Conservation (phyloP, 1,140 invertebrate genomes). For the Drosophila baimaii region DNA sequence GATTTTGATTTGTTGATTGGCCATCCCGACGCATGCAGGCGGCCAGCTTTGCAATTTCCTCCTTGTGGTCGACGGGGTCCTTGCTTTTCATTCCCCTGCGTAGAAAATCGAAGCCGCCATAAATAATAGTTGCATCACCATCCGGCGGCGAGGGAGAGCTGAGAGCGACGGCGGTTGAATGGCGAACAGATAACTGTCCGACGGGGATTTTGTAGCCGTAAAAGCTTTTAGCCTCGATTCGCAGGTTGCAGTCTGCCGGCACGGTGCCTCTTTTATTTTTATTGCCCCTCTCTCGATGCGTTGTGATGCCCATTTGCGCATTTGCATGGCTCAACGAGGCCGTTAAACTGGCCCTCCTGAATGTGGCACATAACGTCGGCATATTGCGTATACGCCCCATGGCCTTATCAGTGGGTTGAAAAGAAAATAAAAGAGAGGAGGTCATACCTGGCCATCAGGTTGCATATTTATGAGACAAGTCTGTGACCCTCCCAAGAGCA, state of each 20-base stretch:
- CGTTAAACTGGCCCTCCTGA: slow-evolving; percentile 35
- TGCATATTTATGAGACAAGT: slow-evolving; percentile 69
- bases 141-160: not conserved
- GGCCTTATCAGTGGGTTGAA: slow-evolving; percentile 41
- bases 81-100: slow-evolving; percentile 6
- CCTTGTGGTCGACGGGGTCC: slow-evolving; percentile 24
- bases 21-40: slow-evolving; percentile 44
- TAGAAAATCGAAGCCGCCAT: slow-evolving; percentile 42
- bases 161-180: not conserved
- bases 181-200: slow-evolving; percentile 19
- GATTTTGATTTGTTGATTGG: slow-evolving; percentile 73
- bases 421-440: not conserved
- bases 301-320: slow-evolving; percentile 11
- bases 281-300: slow-evolving; percentile 29
- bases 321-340: slow-evolving; percentile 49
- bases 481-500: slow-evolving; percentile 19
- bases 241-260: slow-evolving; percentile 23
- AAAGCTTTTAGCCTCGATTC: slow-evolving; percentile 60
- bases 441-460: slow-evolving; percentile 48
- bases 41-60: slow-evolving; percentile 41
- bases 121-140: slow-evolving; percentile 45
- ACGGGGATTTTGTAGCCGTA: slow-evolving; percentile 45
- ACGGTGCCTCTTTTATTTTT: slow-evolving; percentile 22
- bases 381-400: slow-evolving; percentile 61
- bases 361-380: slow-evolving; percentile 25